Conservation (phyloP, 1,140 invertebrate species). For the Saxidomus purpurata region DNA sequence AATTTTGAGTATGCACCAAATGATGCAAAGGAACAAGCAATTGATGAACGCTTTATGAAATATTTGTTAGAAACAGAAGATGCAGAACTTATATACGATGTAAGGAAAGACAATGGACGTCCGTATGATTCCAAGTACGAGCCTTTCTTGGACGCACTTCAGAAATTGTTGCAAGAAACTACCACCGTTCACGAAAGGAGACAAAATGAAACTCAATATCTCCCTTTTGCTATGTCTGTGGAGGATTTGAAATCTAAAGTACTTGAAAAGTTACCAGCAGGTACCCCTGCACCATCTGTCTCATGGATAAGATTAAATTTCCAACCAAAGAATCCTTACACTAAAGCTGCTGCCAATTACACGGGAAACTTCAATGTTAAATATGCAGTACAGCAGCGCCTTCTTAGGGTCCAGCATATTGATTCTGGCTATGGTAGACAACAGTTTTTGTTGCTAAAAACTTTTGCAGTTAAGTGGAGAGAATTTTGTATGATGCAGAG, state of each 20-base stretch:
- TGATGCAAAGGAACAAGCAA: not conserved
- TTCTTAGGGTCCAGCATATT: conserved; percentile 45
- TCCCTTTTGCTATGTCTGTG: conserved; percentile 63
- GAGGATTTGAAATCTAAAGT: conserved; percentile 44
- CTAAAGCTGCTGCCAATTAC: conserved; percentile 49
- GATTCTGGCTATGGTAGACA: conserved; percentile 52
- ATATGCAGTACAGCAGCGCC: conserved; percentile 66
- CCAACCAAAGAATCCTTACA: conserved; percentile 41
- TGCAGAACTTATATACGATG: conserved; percentile 51
- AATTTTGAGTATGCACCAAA: not conserved
- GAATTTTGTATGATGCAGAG: conserved; percentile 21
- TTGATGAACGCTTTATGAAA: conserved; percentile 22
- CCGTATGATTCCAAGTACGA: conserved; percentile 27
- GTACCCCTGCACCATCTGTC: conserved; percentile 15
- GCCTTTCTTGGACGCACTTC: conserved; percentile 42
- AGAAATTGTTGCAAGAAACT: conserved; percentile 37
- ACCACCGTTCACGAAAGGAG: conserved; percentile 67
- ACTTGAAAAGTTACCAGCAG: conserved; percentile 13
- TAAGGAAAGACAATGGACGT: conserved; percentile 60
- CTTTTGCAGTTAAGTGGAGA: conserved; percentile 60
- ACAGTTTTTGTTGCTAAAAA: conserved; percentile 56
- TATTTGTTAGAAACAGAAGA: conserved; percentile 50
- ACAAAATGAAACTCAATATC: conserved; percentile 37
- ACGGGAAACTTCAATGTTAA: conserved; percentile 69
- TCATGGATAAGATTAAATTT: conserved; percentile 58